These are phyloP conservation scores for Varroa destructor DNA, from an alignment of 1,140 invertebrate species.

Conservation along the genomic window DNA sequence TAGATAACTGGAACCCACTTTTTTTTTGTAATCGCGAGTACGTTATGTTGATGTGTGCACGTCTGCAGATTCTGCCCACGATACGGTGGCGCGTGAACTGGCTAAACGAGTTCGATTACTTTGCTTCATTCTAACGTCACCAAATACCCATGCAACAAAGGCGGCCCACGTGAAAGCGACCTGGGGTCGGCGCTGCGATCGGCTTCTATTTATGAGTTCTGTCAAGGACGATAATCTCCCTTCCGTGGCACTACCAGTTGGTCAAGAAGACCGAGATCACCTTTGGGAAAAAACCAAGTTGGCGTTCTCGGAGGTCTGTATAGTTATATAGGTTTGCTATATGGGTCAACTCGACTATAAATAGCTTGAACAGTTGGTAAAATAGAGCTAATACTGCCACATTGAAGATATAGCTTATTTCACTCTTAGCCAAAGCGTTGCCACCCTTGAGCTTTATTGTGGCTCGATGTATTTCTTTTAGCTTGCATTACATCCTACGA, in stretches of 20 bases:
- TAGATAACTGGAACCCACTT: too few relatives aligned
- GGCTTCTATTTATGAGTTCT: constrained; percentile 43
- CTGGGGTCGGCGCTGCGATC: constrained; percentile 42
- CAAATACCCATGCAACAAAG: constrained; percentile 33
- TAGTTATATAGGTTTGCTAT: too few relatives aligned
- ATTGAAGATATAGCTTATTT: too few relatives aligned
- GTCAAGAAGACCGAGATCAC: constrained; percentile 34
- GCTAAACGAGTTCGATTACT: constrained; percentile 32
- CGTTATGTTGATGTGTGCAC: too few relatives aligned
- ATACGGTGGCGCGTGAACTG: background rate
- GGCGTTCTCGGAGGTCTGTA: constrained; percentile 31
- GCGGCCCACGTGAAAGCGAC: constrained; percentile 37
- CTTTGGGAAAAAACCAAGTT: constrained; percentile 37
- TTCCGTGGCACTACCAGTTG: constrained; percentile 40
- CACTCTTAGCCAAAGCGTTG: too few relatives aligned
- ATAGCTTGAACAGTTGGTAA: too few relatives aligned
- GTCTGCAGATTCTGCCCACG: background rate
- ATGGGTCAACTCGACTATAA: too few relatives aligned
- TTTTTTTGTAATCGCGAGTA: too few relatives aligned
- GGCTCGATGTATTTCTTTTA: too few relatives aligned
- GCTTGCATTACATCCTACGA: too few relatives aligned
- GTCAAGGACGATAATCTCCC: constrained; percentile 35
- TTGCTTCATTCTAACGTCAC: constrained; percentile 37
- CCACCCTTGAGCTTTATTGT: too few relatives aligned
- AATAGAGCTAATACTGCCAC: too few relatives aligned